Evolutionary conservation across 2,113 vertebrate genomes (phyloP).

Genomic region (Agapornis roseicollis): DNA sequence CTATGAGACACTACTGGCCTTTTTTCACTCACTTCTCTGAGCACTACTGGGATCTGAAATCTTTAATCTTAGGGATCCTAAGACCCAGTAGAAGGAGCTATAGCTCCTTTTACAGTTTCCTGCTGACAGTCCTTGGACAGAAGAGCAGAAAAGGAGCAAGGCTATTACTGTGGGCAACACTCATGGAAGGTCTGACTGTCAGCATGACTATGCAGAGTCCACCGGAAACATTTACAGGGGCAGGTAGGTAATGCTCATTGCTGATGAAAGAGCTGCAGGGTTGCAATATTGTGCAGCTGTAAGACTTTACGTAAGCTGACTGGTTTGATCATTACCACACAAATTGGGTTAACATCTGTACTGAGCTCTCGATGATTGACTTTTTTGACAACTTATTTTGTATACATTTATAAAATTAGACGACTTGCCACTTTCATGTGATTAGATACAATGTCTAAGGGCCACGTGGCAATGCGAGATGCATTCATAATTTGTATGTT

Average conservation of each 20-base stretch:
- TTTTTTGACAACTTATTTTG: neutral
- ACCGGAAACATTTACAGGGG: neutral
- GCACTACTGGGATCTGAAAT: neutral
- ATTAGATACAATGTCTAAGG: neutral
- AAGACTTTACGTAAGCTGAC: neutral
- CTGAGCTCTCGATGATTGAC: neutral
- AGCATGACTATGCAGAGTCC: constrained; percentile 11
- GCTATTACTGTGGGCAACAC: neutral
- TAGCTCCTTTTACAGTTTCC: neutral
- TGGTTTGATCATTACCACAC: constrained; percentile 51
- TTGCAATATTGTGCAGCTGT: neutral
- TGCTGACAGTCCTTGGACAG: neutral
- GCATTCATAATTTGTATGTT: neutral
- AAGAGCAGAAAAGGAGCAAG: neutral
- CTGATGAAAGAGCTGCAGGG: neutral
- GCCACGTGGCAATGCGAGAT: neutral
- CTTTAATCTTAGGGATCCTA: neutral
- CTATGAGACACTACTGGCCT: neutral
- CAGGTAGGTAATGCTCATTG: neutral
- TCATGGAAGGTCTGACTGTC: constrained; percentile 14
- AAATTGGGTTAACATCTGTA: constrained; percentile 37
- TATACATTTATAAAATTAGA: neutral
- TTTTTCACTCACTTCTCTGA: neutral
- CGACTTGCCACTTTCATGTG: neutral
- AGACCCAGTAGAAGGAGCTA: constrained; percentile 51